These are phyloP conservation scores for Cisticola juncidis DNA, from an alignment of 2,113 vertebrate species.

Conservation along the genomic window DNA sequence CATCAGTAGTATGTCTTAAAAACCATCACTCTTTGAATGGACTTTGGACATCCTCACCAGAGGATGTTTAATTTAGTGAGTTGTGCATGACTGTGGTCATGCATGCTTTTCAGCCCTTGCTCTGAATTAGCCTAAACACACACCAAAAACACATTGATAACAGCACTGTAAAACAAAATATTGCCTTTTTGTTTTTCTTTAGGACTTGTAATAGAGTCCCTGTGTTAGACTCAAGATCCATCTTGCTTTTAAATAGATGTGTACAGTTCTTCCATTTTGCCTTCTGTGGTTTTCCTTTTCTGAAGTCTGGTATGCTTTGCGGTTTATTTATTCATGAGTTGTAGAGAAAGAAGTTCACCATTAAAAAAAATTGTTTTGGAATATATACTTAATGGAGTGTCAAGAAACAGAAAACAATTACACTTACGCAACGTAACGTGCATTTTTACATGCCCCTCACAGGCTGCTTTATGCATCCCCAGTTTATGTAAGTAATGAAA, in stretches of 20 bases:
- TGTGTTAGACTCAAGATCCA: neutral
- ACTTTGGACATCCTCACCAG: neutral
- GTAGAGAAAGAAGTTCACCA: neutral
- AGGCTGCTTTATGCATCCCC: neutral
- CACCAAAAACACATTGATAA: neutral
- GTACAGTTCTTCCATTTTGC: neutral
- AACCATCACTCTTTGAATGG: neutral
- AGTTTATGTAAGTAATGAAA: conserved; percentile 17
- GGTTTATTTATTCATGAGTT: conserved; percentile 32
- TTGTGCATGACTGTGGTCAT: neutral
- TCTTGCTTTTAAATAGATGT: neutral
- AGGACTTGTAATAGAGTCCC: neutral
- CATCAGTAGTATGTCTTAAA: neutral
- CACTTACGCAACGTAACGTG: neutral
- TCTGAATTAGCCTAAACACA: neutral
- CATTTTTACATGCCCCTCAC: neutral
- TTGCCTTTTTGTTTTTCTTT: neutral
- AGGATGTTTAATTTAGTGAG: neutral
- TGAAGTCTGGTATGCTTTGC: neutral
- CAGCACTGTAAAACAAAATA: neutral
- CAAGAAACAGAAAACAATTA: conserved; percentile 11
- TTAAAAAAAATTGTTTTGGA: neutral
- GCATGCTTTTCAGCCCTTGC: neutral
- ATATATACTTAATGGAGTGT: neutral
- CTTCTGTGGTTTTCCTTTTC: conserved; percentile 38